Base-by-base conservation (phyloP, 2,888 invertebrate genomes). In the Cyclophora albipunctata region DNA sequence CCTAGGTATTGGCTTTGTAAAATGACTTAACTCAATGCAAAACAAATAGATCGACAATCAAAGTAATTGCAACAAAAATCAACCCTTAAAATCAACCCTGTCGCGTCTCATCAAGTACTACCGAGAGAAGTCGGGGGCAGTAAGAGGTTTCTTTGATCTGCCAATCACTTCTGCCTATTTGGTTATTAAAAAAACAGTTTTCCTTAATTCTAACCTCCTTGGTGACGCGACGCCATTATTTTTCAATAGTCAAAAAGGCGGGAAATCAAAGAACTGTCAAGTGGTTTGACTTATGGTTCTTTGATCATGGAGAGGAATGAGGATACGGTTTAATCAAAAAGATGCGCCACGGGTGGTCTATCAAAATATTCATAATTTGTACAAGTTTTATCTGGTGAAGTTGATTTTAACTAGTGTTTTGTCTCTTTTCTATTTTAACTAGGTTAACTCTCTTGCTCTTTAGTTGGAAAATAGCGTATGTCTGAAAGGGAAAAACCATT, bases 131-230 rank as follows among this genome's bases (percentile, higher is more conserved):
- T 52, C 45, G 56, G 58, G 65, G 66, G 59, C 58, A 46, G 45
- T 44, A 62, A 62, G 66, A 53, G 62, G 54, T 58, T 60, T 55
- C 73, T 75, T 78, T 78, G 77, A 77, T 76, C 71, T 66, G 53
- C 69, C 62, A 71, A n/a, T 75, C 67, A 56, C 57, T 73, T 77
- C 80, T 74, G 81, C 69, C 64, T 71, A 69, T 71, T 71, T 70
- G 72, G 65, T 63, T 71, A 66, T 69, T 70, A 73, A 70, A 20
- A 20, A 20, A 72, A 68, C 69, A 74, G 71, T 73, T 70, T 73
- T 70, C 66, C 64, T 62, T 74, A 75, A 75, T 75, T 75, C 20
- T 69, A 73, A 71, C 43, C 42, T 7, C 7, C 20, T 20, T 42
- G 42, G 43, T 34, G 20, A 43, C 43, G 33, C 43, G 34, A 43